Percentiles rank a stretch among this genome's conserved stretches.
Conservation (phyloP, 2,888 invertebrate species). For the Rhyacophila evoluta region DNA sequence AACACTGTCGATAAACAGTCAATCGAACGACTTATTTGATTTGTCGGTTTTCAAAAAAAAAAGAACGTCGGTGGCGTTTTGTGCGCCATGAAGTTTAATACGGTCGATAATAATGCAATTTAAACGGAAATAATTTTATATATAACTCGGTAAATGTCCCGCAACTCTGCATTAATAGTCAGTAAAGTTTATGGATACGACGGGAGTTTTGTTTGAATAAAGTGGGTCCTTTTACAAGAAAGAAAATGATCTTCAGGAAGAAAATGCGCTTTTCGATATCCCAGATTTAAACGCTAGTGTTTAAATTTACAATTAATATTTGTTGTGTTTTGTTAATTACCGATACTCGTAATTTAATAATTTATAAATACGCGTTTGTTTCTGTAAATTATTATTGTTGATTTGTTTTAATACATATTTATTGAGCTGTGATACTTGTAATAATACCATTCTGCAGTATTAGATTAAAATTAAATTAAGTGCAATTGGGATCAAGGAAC, state of each 20-base stretch:
- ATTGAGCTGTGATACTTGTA: neutral
- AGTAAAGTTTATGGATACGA: neutral
- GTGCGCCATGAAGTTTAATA: neutral
- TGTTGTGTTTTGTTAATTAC: conserved; percentile 3
- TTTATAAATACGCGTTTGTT: neutral
- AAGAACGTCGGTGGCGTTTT: neutral
- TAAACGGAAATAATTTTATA: neutral
- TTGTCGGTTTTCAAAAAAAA: neutral
- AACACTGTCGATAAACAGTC: neutral
- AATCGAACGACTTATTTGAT: neutral
- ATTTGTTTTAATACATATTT: neutral
- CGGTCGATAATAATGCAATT: neutral
- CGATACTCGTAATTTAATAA: neutral
- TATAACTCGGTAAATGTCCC: neutral
- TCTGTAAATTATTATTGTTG: conserved; percentile 1
- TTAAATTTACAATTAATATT: neutral
- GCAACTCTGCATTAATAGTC: neutral
- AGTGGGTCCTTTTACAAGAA: conserved; percentile 46
- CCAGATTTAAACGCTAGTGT: conserved; percentile 12
- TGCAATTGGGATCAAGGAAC: neutral
- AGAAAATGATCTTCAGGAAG: conserved; percentile 54
- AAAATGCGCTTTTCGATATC: conserved; percentile 54
- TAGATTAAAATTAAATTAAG: neutral
- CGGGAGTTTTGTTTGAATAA: conserved; percentile 28
- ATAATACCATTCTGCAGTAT: neutral